phyloP scores from a whole-genome alignment of 2,888 invertebrate species.

The Orthonevra nobilis region DNA sequence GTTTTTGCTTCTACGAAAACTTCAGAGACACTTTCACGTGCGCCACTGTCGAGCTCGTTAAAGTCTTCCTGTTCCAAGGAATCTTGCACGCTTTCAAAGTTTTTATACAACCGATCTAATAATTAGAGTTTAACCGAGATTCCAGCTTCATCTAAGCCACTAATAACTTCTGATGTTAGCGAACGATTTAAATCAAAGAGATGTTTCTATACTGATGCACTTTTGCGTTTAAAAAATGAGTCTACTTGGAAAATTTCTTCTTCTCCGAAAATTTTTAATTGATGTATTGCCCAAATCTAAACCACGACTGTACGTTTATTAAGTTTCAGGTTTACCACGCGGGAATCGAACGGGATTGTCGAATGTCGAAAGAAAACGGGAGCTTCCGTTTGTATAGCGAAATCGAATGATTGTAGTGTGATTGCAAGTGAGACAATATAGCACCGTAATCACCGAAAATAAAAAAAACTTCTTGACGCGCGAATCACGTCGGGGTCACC shows the following conservation, averaged over 20 bases:
- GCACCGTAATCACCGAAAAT: no score
- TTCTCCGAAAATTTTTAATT: background rate
- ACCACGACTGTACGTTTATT: no score
- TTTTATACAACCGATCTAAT: slow-evolving; percentile 5
- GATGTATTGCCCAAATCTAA: no score
- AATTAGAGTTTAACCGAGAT: slow-evolving; percentile 5
- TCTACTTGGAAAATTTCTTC: background rate
- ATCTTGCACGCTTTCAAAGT: slow-evolving; percentile 13
- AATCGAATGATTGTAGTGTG: no score
- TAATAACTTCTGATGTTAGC: background rate
- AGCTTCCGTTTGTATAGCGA: no score
- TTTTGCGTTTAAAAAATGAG: background rate
- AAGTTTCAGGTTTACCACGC: no score
- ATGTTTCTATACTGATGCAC: background rate
- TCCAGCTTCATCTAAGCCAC: slow-evolving; percentile 25
- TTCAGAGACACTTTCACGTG: background rate
- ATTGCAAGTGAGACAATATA: no score
- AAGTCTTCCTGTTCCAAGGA: slow-evolving; percentile 13
- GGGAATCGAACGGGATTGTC: no score
- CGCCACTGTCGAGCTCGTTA: background rate
- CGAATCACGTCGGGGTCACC: no score
- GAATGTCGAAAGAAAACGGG: no score
- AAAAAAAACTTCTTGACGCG: no score
- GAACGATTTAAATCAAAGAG: background rate
- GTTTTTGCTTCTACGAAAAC: slow-evolving; percentile 2